Percentiles rank a stretch among this genome's conserved stretches.
Conservation (phyloP, 2,113 vertebrate genomes). For the Nesoenas mayeri region DNA sequence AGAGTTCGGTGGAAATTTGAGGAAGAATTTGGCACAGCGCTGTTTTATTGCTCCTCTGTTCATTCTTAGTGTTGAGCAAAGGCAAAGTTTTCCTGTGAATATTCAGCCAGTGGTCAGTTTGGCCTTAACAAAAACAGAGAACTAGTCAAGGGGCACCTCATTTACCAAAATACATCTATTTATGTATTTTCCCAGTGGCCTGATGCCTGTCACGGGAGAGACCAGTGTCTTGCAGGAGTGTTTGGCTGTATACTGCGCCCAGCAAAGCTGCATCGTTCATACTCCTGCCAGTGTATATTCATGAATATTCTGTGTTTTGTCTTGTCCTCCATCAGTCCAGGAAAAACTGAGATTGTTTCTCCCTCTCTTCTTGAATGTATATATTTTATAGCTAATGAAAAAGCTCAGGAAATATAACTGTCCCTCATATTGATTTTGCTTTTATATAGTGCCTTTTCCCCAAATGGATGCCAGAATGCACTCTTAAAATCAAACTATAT, state of each 20-base stretch:
- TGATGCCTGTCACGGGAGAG: not conserved
- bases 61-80: not conserved
- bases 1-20: not conserved
- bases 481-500: conserved; percentile 59
- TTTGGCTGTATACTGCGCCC: not conserved
- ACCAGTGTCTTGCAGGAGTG: not conserved
- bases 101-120: not conserved
- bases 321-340: not conserved
- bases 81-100: not conserved
- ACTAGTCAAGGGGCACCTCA: not conserved
- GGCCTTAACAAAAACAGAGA: not conserved
- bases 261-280: not conserved
- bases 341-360: not conserved
- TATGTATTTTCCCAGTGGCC: not conserved
- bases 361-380: not conserved
- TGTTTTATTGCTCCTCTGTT: not conserved
- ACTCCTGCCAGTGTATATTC: not conserved
- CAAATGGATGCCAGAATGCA: conserved; percentile 31
- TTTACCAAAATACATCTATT: not conserved
- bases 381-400: conserved; percentile 50
- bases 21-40: not conserved
- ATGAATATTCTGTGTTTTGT: not conserved
- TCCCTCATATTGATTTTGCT: conserved; percentile 19
- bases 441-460: conserved; percentile 47
- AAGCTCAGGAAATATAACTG: conserved; percentile 39